Percentiles rank a stretch among this genome's conserved stretches.
Evolutionary conservation across 2,113 vertebrate species (phyloP).

Genomic region (Thamnophis sirtalis): DNA sequence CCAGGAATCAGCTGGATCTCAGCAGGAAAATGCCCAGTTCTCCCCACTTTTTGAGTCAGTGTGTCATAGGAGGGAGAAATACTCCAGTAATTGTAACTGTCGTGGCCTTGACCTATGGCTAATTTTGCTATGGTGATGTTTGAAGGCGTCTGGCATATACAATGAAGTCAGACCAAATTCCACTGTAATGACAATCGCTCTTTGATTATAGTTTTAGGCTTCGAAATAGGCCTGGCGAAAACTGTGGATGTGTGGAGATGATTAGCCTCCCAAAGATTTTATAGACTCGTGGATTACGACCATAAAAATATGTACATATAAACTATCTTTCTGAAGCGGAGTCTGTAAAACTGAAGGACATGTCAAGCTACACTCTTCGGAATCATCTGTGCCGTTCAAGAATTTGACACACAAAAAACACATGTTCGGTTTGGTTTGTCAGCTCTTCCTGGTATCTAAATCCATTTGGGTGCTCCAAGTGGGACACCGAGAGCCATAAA

Average conservation of each 20-base stretch:
- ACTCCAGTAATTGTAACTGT: not conserved
- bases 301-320: not conserved
- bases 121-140: not conserved
- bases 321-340: not conserved
- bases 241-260: not conserved
- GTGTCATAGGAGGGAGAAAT: not conserved
- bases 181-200: slow-evolving; percentile 7
- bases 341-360: not conserved
- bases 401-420: not conserved
- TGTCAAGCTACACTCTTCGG: not conserved
- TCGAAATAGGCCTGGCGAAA: slow-evolving; percentile 14
- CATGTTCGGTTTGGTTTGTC: not conserved
- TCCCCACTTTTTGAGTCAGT: not conserved
- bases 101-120: not conserved
- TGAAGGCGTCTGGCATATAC: slow-evolving; percentile 38
- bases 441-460: not conserved
- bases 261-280: not conserved
- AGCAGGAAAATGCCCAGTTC: not conserved
- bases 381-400: not conserved
- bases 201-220: not conserved
- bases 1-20: not conserved
- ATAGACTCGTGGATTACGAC: not conserved
- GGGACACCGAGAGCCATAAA: not conserved
- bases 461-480: not conserved
- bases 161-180: slow-evolving; percentile 3